phyloP scores from a whole-genome alignment of 1,140 invertebrate species.

The Bombus pascuorum region DNA sequence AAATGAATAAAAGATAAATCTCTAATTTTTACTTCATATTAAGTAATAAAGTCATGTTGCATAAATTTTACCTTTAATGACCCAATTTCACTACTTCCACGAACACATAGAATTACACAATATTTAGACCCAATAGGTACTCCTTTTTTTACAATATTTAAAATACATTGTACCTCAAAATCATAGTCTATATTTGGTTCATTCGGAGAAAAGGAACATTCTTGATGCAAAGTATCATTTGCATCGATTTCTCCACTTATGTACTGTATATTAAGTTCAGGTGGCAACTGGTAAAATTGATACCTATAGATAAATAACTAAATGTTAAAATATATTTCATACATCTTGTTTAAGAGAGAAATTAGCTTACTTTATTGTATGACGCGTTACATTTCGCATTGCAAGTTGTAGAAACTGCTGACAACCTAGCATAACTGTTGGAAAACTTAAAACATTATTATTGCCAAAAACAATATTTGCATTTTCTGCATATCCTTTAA shows the following conservation, averaged over 20 bases:
- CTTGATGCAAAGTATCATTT: slow-evolving; percentile 68
- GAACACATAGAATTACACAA: slow-evolving; percentile 33
- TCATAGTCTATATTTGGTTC: slow-evolving; percentile 61
- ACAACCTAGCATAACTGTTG: slow-evolving; percentile 60
- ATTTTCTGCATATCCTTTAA: slow-evolving; percentile 72
- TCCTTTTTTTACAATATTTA: slow-evolving; percentile 46
- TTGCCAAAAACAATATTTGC: slow-evolving; percentile 62
- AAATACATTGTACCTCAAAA: slow-evolving; percentile 63
- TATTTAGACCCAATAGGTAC: slow-evolving; percentile 44
- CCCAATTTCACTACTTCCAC: slow-evolving; percentile 65
- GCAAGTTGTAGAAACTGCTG: slow-evolving; percentile 50
- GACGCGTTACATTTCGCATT: slow-evolving; percentile 72
- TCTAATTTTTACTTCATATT: background rate
- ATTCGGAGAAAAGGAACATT: slow-evolving; percentile 69
- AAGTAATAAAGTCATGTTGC: background rate
- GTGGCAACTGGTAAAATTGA: slow-evolving; percentile 49
- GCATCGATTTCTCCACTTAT: slow-evolving; percentile 60
- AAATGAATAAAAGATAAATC: background rate
- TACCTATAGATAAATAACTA: slow-evolving; percentile 60
- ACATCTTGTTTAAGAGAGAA: background rate
- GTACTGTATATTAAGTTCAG: slow-evolving; percentile 60
- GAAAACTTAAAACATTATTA: slow-evolving; percentile 60
- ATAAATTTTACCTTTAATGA: slow-evolving; percentile 66
- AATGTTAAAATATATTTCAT: background rate
- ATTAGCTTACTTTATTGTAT: slow-evolving; percentile 65